Percentiles rank a stretch among this genome's conserved stretches.
Evolutionary conservation across 1,140 invertebrate species (phyloP).

Genomic region (Atopsyche davidsoni): DNA sequence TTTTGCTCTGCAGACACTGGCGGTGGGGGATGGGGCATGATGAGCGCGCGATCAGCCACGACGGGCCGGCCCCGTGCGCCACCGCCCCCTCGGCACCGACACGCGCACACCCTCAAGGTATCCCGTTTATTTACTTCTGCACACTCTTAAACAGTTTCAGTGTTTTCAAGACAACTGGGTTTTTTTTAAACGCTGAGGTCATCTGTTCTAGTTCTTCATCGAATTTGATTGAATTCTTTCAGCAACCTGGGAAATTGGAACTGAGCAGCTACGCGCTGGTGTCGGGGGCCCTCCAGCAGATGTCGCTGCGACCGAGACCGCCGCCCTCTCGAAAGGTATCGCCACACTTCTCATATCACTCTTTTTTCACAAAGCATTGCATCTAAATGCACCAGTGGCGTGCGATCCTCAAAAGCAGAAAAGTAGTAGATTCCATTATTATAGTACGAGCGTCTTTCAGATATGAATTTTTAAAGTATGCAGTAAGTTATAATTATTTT

Average conservation of each 20-base stretch:
- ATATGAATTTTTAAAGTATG: too few relatives aligned
- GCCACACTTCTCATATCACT: background rate
- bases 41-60: constrained; percentile 70
- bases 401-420: too few relatives aligned
- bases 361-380: too few relatives aligned
- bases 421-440: too few relatives aligned
- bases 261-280: constrained; percentile 84
- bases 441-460: too few relatives aligned
- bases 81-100: constrained; percentile 52
- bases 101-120: constrained; percentile 76
- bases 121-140: constrained; percentile 2
- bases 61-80: constrained; percentile 55
- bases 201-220: constrained; percentile 5
- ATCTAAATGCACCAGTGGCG: too few relatives aligned
- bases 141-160: too few relatives aligned
- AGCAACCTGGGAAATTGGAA: constrained; percentile 85
- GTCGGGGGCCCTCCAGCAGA: constrained; percentile 71
- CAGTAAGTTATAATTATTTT: too few relatives aligned
- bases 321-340: constrained; percentile 49
- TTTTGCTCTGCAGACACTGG: constrained; percentile 41
- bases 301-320: constrained; percentile 55
- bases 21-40: constrained; percentile 44
- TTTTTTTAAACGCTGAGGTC: background rate
- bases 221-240: constrained; percentile 37
- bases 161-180: background rate